Percentiles rank a stretch among this genome's conserved stretches.
Evolutionary conservation across 2,888 invertebrate genomes (phyloP).

Genomic region (Amphimallon solstitiale): DNA sequence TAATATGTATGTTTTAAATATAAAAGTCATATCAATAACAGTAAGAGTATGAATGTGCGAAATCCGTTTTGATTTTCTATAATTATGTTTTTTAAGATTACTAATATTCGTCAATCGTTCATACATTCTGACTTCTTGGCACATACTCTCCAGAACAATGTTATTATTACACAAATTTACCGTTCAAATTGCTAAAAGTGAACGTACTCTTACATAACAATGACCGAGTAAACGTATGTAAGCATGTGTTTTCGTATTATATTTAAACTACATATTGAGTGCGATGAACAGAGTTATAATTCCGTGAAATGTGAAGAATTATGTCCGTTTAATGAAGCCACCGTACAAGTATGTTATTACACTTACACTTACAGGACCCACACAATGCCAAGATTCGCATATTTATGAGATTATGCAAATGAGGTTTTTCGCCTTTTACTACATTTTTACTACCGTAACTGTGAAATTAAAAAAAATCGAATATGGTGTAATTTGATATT

Average conservation of each 20-base stretch:
- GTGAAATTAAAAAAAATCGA: neutral
- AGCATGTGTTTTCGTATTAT: no score
- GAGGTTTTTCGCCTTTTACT: neutral
- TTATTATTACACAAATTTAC: constrained; percentile 8
- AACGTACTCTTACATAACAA: constrained; percentile 19
- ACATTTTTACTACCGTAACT: neutral
- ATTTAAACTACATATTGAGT: neutral
- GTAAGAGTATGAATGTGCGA: no score
- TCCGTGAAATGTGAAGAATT: neutral
- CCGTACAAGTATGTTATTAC: neutral
- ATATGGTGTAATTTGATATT: neutral
- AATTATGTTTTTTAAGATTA: neutral
- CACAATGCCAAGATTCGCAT: neutral
- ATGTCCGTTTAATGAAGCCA: neutral
- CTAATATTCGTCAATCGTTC: neutral
- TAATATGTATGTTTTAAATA: no score
- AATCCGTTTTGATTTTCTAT: no score
- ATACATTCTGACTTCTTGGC: neutral
- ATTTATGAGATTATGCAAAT: constrained; percentile 1
- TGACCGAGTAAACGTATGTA: neutral
- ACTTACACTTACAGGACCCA: no score
- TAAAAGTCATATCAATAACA: no score
- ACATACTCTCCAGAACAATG: neutral
- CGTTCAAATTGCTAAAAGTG: constrained; percentile 16
- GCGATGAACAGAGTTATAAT: neutral